A percentile compares a stretch with the other conserved stretches of the same genome.
phyloP scores from a whole-genome alignment of 2,888 invertebrate genomes.

The Cepaea hortensis region DNA sequence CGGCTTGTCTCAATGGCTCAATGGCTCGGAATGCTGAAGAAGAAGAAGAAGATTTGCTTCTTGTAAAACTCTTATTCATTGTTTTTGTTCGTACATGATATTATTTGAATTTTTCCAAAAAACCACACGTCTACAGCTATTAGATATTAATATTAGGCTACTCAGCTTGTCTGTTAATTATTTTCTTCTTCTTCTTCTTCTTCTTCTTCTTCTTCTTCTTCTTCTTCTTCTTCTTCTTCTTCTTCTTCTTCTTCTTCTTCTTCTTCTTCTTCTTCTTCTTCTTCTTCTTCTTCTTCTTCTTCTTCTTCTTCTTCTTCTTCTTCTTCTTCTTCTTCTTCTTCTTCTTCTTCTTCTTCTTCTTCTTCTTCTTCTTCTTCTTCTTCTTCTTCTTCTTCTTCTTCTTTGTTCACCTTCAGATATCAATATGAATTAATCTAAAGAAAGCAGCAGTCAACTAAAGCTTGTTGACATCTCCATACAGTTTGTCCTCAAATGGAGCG shows the following conservation, averaged over 20 bases:
- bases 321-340: not conserved
- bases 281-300: not conserved
- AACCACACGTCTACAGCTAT: not conserved
- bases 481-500: too few species aligned
- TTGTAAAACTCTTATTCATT: not conserved
- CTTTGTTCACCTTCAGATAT: too few species aligned
- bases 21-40: too few species aligned
- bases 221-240: not conserved
- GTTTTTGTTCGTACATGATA: not conserved
- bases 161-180: not conserved
- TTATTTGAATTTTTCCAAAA: too few species aligned
- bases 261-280: not conserved
- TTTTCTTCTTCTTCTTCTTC: too few species aligned
- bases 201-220: not conserved
- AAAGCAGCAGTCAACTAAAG: too few species aligned
- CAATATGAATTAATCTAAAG: too few species aligned
- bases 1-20: too few species aligned
- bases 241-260: not conserved
- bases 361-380: not conserved
- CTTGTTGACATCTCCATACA: too few species aligned
- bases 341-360: not conserved
- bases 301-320: not conserved
- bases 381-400: too few species aligned
- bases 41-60: too few species aligned
- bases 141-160: not conserved